Percentiles rank a stretch among this genome's conserved stretches.
Evolutionary conservation across 1,140 invertebrate species (phyloP).

Genomic region (Coelopa frigida): DNA sequence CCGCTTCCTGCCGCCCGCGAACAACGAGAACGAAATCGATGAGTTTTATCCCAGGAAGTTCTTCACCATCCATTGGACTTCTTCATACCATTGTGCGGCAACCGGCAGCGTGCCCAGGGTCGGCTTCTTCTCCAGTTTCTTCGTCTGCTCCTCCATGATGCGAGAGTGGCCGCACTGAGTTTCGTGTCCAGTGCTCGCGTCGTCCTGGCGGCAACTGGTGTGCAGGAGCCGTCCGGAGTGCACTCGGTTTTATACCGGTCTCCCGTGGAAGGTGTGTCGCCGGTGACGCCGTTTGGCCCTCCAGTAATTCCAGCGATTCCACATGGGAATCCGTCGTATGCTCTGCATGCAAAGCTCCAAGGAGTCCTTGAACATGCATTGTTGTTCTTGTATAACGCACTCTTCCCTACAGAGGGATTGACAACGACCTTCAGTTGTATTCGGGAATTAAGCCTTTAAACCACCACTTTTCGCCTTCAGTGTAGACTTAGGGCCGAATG

Average conservation of each 20-base stretch:
- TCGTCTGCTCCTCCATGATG: slow-evolving; percentile 7
- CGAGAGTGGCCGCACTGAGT: not conserved
- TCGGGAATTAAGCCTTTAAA: no score
- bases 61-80: not conserved
- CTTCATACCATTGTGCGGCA: slow-evolving; percentile 10
- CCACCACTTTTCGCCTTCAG: no score
- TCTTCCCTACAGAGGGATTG: no score
- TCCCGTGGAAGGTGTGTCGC: no score
- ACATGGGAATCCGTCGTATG: no score
- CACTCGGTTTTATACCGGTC: slow-evolving; percentile 3
- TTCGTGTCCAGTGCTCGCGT: not conserved
- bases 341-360: no score
- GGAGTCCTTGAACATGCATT: no score
- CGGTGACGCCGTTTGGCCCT: no score
- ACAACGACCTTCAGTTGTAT: no score
- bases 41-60: not conserved
- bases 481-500: no score
- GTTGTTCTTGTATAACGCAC: no score
- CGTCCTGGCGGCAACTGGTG: not conserved
- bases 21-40: not conserved
- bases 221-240: not conserved
- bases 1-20: slow-evolving; percentile 23
- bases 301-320: no score
- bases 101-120: slow-evolving; percentile 2
- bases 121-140: slow-evolving; percentile 7